These are phyloP conservation scores for Nettapus auritus DNA, from an alignment of 2,113 vertebrate genomes.

Conservation along the genomic window DNA sequence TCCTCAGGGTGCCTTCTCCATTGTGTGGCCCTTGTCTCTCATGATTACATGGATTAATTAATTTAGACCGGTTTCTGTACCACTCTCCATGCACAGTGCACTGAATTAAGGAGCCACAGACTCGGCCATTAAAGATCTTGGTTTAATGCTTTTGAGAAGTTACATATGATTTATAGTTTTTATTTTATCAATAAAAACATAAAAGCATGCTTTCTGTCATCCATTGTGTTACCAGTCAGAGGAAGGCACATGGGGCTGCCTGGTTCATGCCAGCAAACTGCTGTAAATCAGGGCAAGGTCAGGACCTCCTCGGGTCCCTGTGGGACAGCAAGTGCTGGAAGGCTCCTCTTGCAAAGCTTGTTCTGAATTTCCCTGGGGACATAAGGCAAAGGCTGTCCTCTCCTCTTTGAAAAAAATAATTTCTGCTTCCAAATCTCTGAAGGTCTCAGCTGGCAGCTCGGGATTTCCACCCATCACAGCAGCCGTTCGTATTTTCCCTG, in stretches of 20 bases:
- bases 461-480: neutral
- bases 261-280: neutral
- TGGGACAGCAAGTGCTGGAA: neutral
- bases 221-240: neutral
- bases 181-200: neutral
- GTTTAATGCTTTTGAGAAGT: neutral
- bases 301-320: neutral
- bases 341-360: neutral
- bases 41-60: neutral
- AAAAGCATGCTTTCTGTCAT: neutral
- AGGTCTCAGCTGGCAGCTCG: rapidly evolving
- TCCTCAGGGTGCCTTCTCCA: neutral
- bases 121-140: neutral
- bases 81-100: neutral
- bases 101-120: neutral
- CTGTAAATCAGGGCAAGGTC: neutral
- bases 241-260: neutral
- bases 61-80: neutral
- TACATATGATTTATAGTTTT: neutral
- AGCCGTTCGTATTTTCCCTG: rapidly evolving
- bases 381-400: neutral
- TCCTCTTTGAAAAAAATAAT: neutral
- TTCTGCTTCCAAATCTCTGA: neutral
- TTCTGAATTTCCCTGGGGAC: neutral
- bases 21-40: neutral